phyloP scores from a whole-genome alignment of 2,888 invertebrate genomes.

The Gryllus longicercus region DNA sequence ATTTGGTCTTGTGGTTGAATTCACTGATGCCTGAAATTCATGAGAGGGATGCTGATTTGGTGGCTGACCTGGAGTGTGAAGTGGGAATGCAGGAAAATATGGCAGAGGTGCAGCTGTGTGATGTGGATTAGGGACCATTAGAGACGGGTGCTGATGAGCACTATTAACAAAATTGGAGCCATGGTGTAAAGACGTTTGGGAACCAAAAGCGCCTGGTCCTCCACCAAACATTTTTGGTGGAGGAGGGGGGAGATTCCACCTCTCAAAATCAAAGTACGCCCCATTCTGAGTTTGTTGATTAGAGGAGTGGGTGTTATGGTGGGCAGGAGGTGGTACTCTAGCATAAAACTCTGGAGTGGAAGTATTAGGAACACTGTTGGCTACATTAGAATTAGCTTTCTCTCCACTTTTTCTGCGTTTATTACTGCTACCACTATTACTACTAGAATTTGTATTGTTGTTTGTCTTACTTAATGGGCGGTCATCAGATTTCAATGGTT shows the following conservation, averaged over 20 bases:
- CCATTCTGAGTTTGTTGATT: constrained; percentile 56
- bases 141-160: constrained; percentile 60
- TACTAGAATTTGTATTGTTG: constrained; percentile 18
- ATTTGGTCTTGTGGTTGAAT: constrained; percentile 61
- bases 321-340: constrained; percentile 69
- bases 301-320: constrained; percentile 63
- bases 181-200: constrained; percentile 57
- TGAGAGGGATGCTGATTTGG: constrained; percentile 55
- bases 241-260: constrained; percentile 73
- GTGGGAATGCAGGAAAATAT: constrained; percentile 73
- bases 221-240: constrained; percentile 66
- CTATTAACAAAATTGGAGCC: constrained; percentile 50
- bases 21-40: constrained; percentile 63
- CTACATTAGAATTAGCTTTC: constrained; percentile 48
- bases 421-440: constrained; percentile 42
- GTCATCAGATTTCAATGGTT: constrained; percentile 32
- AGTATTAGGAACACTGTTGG: constrained; percentile 56
- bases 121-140: constrained; percentile 66
- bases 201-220: constrained; percentile 54
- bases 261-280: constrained; percentile 74
- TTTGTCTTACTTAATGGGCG: constrained; percentile 20
- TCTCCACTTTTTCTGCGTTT: constrained; percentile 59
- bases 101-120: constrained; percentile 61
- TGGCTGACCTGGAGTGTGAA: constrained; percentile 56
- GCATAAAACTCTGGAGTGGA: constrained; percentile 54